A percentile compares a stretch with the other conserved stretches of the same genome.
These are phyloP conservation scores for Lucifuga dentata DNA, from an alignment of 2,113 vertebrate species.

Conservation along the genomic window DNA sequence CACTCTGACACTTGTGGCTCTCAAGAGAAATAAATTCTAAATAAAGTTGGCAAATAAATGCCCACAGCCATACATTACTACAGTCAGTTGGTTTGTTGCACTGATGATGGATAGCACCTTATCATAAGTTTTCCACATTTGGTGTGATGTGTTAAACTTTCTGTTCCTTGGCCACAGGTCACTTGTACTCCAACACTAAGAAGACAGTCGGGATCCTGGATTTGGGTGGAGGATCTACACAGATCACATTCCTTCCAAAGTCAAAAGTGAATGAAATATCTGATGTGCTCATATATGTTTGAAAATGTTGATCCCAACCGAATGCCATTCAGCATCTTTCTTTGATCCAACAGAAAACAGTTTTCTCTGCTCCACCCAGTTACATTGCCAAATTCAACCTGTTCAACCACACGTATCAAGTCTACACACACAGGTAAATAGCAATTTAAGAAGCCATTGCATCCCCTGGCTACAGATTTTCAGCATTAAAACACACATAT, in stretches of 20 bases:
- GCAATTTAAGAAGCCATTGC: background rate
- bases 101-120: background rate
- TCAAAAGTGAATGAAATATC: conserved; percentile 85
- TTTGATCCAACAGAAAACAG: conserved; percentile 86
- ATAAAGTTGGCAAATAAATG: conserved; percentile 1
- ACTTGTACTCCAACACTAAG: conserved; percentile 88
- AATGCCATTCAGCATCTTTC: conserved; percentile 1
- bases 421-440: conserved; percentile 96
- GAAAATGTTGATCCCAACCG: background rate
- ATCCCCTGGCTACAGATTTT: background rate
- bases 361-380: conserved; percentile 86
- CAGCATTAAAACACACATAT: background rate
- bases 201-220: conserved; percentile 94
- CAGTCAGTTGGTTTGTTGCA: background rate
- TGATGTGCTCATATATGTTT: background rate
- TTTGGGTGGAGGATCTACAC: conserved; percentile 96
- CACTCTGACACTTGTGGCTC: background rate
- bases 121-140: background rate
- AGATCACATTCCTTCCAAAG: conserved; percentile 95
- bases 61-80: too few species aligned
- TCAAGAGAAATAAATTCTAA: background rate
- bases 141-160: conserved; percentile 1
- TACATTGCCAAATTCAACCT: conserved; percentile 94
- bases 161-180: conserved; percentile 82
- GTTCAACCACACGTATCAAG: conserved; percentile 92